Percentiles rank a stretch among this genome's conserved stretches.
Evolutionary conservation across 2,113 vertebrate species (phyloP).

Genomic region (Rhabdomys dilectus): DNA sequence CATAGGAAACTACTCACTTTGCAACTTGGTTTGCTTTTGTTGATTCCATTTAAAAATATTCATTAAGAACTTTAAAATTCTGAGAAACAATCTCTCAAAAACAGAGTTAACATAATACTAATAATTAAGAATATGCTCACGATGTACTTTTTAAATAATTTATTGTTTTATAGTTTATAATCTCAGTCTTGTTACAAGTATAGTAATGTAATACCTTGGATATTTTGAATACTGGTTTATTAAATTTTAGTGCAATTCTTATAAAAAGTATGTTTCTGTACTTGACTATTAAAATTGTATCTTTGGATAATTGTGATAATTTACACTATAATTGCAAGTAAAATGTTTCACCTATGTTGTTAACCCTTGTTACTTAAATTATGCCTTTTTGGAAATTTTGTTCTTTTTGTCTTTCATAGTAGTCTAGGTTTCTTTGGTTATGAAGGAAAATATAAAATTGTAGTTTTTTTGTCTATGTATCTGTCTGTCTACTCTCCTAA

Average conservation of each 20-base stretch:
- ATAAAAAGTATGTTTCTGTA: conserved; percentile 48
- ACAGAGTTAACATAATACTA: conserved; percentile 34
- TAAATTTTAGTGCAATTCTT: conserved; percentile 18
- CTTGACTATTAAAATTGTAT: conserved; percentile 46
- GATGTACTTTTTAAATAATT: conserved; percentile 24
- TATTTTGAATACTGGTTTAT: conserved; percentile 48
- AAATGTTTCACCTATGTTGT: conserved; percentile 48
- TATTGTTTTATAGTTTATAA: background rate
- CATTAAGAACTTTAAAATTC: conserved; percentile 25
- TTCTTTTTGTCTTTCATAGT: conserved; percentile 21
- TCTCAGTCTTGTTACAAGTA: background rate
- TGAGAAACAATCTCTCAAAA: conserved; percentile 2
- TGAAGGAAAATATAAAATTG: background rate
- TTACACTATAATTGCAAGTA: conserved; percentile 60
- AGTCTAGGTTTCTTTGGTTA: conserved; percentile 38
- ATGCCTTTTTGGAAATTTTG: conserved; percentile 49
- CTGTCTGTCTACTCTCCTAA: background rate
- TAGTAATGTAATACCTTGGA: conserved; percentile 26
- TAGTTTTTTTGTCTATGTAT: background rate
- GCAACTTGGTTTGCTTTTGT: conserved; percentile 29
- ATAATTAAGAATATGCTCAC: conserved; percentile 47
- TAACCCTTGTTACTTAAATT: conserved; percentile 37
- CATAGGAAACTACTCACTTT: background rate
- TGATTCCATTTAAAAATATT: conserved; percentile 29
- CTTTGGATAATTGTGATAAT: conserved; percentile 54